A percentile compares a stretch with the other conserved stretches of the same genome.
Conservation (phyloP, 2,888 invertebrate genomes). For the Pardosa pseudoannulata region DNA sequence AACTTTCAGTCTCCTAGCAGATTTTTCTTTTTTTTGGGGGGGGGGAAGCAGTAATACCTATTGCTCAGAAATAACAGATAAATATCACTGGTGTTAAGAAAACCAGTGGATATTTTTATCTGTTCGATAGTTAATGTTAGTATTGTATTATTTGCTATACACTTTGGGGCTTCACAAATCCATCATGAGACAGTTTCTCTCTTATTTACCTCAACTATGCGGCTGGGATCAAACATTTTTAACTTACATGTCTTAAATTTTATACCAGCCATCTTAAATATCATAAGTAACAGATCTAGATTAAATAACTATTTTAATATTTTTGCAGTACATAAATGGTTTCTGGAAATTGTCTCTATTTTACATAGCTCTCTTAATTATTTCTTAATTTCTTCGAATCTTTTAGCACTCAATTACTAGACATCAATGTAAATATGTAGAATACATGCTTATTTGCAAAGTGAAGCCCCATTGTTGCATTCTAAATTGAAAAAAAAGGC, state of each 20-base stretch:
- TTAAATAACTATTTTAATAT: constrained; percentile 39
- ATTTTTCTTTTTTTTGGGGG: no score
- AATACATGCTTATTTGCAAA: not conserved
- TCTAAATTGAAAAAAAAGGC: constrained; percentile 38
- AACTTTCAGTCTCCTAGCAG: constrained; percentile 55
- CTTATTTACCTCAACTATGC: constrained; percentile 4
- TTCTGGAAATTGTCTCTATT: not conserved
- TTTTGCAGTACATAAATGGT: constrained; percentile 5
- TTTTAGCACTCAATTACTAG: no score
- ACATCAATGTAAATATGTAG: no score
- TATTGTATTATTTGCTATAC: constrained; percentile 46
- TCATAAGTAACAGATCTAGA: no score
- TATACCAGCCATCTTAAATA: no score
- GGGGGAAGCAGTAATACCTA: constrained; percentile 47
- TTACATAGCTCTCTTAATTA: not conserved
- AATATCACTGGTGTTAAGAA: constrained; percentile 71
- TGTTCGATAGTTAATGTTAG: constrained; percentile 47
- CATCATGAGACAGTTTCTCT: constrained; percentile 18
- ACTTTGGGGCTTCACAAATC: constrained; percentile 60
- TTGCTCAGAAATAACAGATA: constrained; percentile 67
- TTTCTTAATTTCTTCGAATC: no score
- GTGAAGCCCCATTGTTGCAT: constrained; percentile 67
- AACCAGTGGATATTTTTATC: constrained; percentile 64
- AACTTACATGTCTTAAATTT: constrained; percentile 22
- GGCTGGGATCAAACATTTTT: constrained; percentile 48